Evolutionary conservation across 2,888 invertebrate species (phyloP), one percentile per base, ranked within the genome.

Genomic region (Hemithea aestivaria): DNA sequence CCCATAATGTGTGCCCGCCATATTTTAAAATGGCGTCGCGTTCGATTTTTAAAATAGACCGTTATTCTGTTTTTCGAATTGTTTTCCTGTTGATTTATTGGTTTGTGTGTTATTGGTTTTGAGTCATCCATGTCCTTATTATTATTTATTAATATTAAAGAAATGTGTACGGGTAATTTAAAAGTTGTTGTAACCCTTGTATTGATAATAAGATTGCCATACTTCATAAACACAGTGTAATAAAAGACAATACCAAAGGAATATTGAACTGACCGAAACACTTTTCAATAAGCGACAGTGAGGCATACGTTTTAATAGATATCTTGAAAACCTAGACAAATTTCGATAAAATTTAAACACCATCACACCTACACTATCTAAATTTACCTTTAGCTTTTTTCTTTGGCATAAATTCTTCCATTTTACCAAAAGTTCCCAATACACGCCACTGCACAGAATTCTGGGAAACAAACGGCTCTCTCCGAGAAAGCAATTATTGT

Each of bases 1-100:
- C 70, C 77, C 65, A 77, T 80, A 73, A 68, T 68, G 67, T 67
- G 61, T 61, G 56, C 62, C 59, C 41, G 64, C 67, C 63, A 74
- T 79, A 74, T 73, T 77, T 76, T 69, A 77, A 78, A 71, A 79
- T 73, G 66, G 75, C 72, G 71, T 59, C 62, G 60, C 43, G 53
- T 68, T 70, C 62, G 67, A 59, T 74, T 76, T 73, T 67, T 59
- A 60, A 72, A 73, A 65, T 48, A 44, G 20, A 54, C 48, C 55
- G 56, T 56, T 60, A 43, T 59, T 59, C 55, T 56, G 56, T 62
- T 60, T 50, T 35, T 38, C 37, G 40, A 51, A 51, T 56, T 48
- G 55, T 55, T 41, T 58, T 57, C 50, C 46, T 44, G 45, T 45
- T 53, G 53, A 53, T 58, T 54, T 56, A 57, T 41, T 47, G 33